These are phyloP conservation scores for Peromyscus aztecus DNA, from an alignment of 2,797 vertebrate species.

Conservation along the genomic window DNA sequence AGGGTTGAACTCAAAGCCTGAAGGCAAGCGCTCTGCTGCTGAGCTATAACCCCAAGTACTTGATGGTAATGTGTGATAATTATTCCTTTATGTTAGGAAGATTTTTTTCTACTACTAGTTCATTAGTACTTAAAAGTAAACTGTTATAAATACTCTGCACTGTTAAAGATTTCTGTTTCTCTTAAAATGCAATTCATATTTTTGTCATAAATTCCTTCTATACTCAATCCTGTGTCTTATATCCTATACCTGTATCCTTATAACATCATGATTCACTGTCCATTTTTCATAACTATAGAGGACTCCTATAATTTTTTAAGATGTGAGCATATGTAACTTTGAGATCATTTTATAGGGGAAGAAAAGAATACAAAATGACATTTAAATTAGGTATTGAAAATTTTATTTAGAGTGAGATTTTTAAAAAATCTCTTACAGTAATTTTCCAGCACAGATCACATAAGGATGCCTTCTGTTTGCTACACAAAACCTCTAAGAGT, in stretches of 20 bases:
- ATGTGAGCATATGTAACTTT: neutral
- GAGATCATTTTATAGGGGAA: neutral
- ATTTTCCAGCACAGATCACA: neutral
- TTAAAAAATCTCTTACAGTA: neutral
- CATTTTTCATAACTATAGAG: conserved; percentile 80
- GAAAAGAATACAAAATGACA: neutral
- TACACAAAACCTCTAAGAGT: neutral
- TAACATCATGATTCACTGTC: conserved; percentile 65
- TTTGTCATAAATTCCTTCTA: neutral
- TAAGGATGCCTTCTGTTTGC: neutral
- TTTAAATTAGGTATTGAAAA: neutral
- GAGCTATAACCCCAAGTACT: neutral
- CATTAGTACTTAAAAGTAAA: conserved; percentile 5
- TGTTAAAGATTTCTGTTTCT: neutral
- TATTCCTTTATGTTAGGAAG: conserved; percentile 66
- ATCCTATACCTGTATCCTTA: neutral
- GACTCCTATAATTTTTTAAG: conserved; percentile 75
- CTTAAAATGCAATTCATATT: neutral
- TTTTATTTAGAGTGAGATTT: neutral
- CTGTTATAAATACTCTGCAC: neutral
- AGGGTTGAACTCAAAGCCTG: neutral
- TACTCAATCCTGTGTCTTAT: neutral
- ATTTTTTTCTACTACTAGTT: conserved; percentile 57
- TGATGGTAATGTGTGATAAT: conserved; percentile 72
- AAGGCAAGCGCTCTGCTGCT: neutral